Percentiles rank a stretch among this genome's conserved stretches.
These are phyloP conservation scores for Sebastes nivosus DNA, from an alignment of 2,797 vertebrate genomes.

Conservation along the genomic window DNA sequence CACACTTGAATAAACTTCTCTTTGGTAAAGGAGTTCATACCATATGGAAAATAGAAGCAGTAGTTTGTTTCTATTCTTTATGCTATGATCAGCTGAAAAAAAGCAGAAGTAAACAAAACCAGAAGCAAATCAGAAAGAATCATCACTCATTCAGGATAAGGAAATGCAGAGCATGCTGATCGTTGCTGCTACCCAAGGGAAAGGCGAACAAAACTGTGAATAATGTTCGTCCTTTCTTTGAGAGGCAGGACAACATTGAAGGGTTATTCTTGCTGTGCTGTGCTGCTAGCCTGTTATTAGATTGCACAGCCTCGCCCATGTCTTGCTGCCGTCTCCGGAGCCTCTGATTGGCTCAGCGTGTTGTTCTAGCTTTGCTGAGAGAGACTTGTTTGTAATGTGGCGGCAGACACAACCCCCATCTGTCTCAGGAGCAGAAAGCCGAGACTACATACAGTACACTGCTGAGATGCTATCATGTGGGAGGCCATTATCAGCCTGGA, in stretches of 20 bases:
- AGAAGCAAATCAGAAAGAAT: slow-evolving; percentile 19
- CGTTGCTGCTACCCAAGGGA: slow-evolving; percentile 5
- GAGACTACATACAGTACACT: neutral
- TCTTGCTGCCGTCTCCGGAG: neutral
- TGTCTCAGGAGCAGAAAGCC: neutral
- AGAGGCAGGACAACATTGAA: slow-evolving; percentile 4
- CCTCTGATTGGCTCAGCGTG: slow-evolving; percentile 15
- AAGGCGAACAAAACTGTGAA: slow-evolving; percentile 16
- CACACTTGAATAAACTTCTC: too few species aligned
- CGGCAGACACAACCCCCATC: neutral
- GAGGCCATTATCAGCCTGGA: slow-evolving; percentile 4
- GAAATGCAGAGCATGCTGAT: slow-evolving; percentile 21
- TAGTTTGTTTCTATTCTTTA: neutral
- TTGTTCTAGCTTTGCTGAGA: slow-evolving; percentile 16
- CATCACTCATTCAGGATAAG: slow-evolving; percentile 20
- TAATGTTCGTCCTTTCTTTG: slow-evolving; percentile 11
- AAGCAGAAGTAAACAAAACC: slow-evolving; percentile 33
- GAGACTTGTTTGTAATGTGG: slow-evolving; percentile 31
- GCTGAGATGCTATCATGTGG: slow-evolving; percentile 6
- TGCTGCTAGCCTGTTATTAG: slow-evolving; percentile 50
- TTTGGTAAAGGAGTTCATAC: too few species aligned
- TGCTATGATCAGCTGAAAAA: neutral
- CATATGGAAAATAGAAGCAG: neutral
- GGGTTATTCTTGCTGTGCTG: slow-evolving; percentile 30
- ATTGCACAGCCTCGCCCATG: slow-evolving; percentile 44